Evolutionary conservation across 2,888 invertebrate genomes (phyloP).

Genomic region (Drosophila cracens): DNA sequence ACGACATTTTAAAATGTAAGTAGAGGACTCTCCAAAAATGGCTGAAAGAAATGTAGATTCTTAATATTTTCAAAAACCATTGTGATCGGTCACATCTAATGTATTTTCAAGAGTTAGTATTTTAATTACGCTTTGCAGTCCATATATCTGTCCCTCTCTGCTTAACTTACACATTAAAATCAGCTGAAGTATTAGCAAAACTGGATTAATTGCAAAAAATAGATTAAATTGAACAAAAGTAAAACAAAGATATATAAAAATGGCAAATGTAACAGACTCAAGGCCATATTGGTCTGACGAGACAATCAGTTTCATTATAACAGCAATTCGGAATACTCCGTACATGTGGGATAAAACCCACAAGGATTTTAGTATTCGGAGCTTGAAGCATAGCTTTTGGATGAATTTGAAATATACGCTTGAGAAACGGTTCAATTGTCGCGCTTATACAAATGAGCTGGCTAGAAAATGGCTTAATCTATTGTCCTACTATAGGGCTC

Average conservation of each 20-base stretch:
- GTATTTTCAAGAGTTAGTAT: slow-evolving; percentile 31
- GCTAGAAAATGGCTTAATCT: slow-evolving; percentile 54
- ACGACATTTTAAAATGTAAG: neutral
- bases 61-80: neutral
- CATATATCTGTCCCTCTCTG: slow-evolving; percentile 39
- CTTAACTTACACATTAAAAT: slow-evolving; percentile 25
- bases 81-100: slow-evolving; percentile 25
- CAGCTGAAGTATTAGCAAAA: slow-evolving; percentile 40
- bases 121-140: slow-evolving; percentile 18
- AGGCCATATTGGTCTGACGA: slow-evolving; percentile 53
- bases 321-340: slow-evolving; percentile 51
- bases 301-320: slow-evolving; percentile 43
- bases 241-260: neutral
- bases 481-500: slow-evolving; percentile 46
- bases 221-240: neutral
- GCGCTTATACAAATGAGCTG: slow-evolving; percentile 49
- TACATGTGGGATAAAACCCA: slow-evolving; percentile 57
- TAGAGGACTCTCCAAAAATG: neutral
- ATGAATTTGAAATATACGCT: slow-evolving; percentile 50
- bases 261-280: slow-evolving; percentile 34
- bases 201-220: slow-evolving; percentile 43
- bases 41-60: neutral
- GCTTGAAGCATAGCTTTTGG: slow-evolving; percentile 53
- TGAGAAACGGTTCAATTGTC: slow-evolving; percentile 44
- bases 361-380: slow-evolving; percentile 50